These are phyloP conservation scores for Cheilosia variabilis DNA, from an alignment of 2,888 invertebrate species.

Conservation along the genomic window DNA sequence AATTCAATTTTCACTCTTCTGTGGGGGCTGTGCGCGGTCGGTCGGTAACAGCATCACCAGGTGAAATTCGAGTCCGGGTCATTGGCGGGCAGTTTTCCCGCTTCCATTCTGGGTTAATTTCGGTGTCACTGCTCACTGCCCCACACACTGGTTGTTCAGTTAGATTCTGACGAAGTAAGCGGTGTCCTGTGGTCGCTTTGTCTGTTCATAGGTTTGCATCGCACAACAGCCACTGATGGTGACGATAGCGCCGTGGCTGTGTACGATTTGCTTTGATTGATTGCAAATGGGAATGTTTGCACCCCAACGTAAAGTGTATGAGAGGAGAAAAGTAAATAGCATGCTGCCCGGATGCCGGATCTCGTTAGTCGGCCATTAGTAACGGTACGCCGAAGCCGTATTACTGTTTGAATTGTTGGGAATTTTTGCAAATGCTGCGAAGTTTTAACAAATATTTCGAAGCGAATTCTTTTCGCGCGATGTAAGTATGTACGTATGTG, in stretches of 20 bases:
- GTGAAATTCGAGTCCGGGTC: neutral
- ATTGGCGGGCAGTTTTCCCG: conserved; percentile 10
- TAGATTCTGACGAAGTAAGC: conserved; percentile 41
- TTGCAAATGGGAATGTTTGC: conserved; percentile 55
- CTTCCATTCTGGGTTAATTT: conserved; percentile 31
- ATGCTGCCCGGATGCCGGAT: neutral
- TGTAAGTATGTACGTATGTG: too few species aligned
- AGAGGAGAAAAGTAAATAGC: neutral
- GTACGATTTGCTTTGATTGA: conserved; percentile 42
- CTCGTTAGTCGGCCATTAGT: conserved; percentile 18
- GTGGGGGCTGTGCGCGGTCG: neutral
- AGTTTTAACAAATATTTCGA: neutral
- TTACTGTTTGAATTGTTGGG: conserved; percentile 23
- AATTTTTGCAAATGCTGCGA: neutral
- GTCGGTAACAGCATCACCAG: conserved; percentile 2
- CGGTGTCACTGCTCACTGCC: conserved; percentile 1
- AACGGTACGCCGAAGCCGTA: conserved; percentile 14
- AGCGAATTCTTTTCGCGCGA: too few species aligned
- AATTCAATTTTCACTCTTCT: conserved; percentile 61
- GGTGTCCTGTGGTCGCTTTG: conserved; percentile 44
- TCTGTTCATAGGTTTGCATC: conserved; percentile 6
- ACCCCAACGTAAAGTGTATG: neutral
- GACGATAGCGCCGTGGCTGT: neutral
- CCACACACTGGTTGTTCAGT: conserved; percentile 6
- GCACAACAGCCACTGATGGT: neutral